These are phyloP conservation scores for Montipora foliosa DNA, from an alignment of 64 coral and sea anemone species.

Conservation along the genomic window DNA sequence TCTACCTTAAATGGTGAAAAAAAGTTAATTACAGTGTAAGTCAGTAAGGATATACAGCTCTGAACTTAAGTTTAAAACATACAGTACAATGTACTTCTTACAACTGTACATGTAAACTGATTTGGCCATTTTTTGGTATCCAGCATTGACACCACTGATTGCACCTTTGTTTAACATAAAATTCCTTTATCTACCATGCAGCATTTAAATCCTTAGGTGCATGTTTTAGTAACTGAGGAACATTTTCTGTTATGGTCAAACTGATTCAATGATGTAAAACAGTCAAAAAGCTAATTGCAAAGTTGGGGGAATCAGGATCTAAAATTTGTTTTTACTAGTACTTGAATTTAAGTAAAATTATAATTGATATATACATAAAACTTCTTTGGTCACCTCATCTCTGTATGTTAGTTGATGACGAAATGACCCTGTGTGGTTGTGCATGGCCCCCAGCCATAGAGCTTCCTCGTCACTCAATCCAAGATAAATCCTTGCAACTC, in stretches of 20 bases:
- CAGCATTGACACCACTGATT: not conserved
- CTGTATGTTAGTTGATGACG: constrained; percentile 60
- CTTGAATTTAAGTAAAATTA: not conserved
- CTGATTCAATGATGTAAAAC: not conserved
- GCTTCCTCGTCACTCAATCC: constrained; percentile 24
- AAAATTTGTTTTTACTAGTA: not conserved
- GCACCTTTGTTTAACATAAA: not conserved
- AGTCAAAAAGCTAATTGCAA: not conserved
- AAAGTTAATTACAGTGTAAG: no score
- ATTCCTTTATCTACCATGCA: not conserved
- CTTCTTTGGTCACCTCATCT: constrained; percentile 42
- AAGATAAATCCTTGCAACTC: constrained; percentile 11
- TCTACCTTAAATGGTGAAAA: constrained; percentile 19
- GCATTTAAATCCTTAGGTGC: not conserved
- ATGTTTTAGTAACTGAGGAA: not conserved
- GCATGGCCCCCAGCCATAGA: constrained; percentile 41
- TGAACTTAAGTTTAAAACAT: no score
- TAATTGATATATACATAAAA: not conserved
- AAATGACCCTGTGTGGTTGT: constrained; percentile 68
- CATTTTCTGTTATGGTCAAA: not conserved
- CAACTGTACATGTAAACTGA: not conserved
- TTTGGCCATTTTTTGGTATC: not conserved
- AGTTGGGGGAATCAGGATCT: not conserved
- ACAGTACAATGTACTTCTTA: no score
- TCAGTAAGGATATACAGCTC: no score